phyloP scores from a whole-genome alignment of 2,888 invertebrate species.

The Phymatocera aterrima region DNA sequence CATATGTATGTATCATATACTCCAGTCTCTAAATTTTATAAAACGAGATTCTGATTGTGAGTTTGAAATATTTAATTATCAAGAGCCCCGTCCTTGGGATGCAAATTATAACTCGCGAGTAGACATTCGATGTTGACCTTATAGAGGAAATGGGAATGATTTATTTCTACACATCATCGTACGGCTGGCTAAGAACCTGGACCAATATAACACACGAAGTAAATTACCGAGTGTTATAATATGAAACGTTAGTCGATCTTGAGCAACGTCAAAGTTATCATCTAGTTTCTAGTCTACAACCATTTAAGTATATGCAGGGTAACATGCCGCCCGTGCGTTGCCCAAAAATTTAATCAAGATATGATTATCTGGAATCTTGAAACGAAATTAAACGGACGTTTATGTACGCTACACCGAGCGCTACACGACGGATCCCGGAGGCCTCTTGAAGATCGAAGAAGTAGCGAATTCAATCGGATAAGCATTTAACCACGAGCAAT shows the following conservation, averaged over 20 bases:
- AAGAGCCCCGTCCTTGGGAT: too few relatives aligned
- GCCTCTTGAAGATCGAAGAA: constrained; percentile 29
- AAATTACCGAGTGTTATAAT: constrained; percentile 22
- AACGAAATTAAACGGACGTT: constrained; percentile 10
- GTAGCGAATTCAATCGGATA: constrained; percentile 32
- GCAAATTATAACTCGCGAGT: neutral
- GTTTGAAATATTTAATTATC: neutral
- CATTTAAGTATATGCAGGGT: neutral
- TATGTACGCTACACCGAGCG: too few relatives aligned
- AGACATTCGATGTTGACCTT: neutral
- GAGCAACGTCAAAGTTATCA: neutral
- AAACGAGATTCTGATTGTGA: too few relatives aligned
- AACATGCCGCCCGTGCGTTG: neutral
- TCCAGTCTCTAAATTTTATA: too few relatives aligned
- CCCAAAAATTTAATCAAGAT: too few relatives aligned
- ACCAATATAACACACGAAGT: neutral
- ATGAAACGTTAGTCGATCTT: too few relatives aligned
- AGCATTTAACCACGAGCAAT: too few relatives aligned
- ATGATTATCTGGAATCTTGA: constrained; percentile 29
- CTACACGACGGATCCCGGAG: neutral
- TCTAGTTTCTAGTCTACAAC: neutral
- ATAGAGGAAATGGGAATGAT: too few relatives aligned
- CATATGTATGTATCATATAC: too few relatives aligned
- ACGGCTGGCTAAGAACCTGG: neutral
- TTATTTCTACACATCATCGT: too few relatives aligned